These are phyloP conservation scores for Drosophila greeni DNA, from an alignment of 2,888 invertebrate genomes.

Conservation along the genomic window DNA sequence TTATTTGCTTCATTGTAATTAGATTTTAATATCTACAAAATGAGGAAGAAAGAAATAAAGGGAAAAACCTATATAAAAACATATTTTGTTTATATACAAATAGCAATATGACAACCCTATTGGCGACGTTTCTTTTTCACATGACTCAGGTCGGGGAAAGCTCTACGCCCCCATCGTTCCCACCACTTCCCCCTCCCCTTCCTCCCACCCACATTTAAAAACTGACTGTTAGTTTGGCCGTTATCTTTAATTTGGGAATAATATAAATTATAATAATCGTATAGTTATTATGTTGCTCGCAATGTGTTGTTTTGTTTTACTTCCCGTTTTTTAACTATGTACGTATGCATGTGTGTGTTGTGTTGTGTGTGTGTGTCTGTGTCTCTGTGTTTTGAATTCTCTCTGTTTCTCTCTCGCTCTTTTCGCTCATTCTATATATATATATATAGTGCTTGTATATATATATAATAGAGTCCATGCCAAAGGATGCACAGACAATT, in stretches of 20 bases:
- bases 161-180: conserved; percentile 20
- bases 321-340: conserved; percentile 61
- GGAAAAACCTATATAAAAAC: not conserved
- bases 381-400: conserved; percentile 52
- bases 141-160: conserved; percentile 45
- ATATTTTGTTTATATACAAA: not conserved
- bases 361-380: conserved; percentile 36
- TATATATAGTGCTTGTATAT: conserved; percentile 30
- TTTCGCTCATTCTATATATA: conserved; percentile 30
- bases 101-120: conserved; percentile 3
- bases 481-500: conserved; percentile 48
- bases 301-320: conserved; percentile 67
- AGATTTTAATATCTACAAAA: not conserved
- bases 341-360: conserved; percentile 47
- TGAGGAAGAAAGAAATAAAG: too few relatives aligned
- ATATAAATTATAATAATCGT: conserved; percentile 76
- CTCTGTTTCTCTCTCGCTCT: conserved; percentile 34
- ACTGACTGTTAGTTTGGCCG: conserved; percentile 63
- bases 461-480: conserved; percentile 46
- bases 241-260: conserved; percentile 76
- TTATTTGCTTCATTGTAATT: not conserved
- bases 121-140: conserved; percentile 24
- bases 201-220: conserved; percentile 17
- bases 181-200: conserved; percentile 11
- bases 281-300: conserved; percentile 66